Conservation (phyloP, 2,797 vertebrate genomes). For the Enteromius argenteus region DNA sequence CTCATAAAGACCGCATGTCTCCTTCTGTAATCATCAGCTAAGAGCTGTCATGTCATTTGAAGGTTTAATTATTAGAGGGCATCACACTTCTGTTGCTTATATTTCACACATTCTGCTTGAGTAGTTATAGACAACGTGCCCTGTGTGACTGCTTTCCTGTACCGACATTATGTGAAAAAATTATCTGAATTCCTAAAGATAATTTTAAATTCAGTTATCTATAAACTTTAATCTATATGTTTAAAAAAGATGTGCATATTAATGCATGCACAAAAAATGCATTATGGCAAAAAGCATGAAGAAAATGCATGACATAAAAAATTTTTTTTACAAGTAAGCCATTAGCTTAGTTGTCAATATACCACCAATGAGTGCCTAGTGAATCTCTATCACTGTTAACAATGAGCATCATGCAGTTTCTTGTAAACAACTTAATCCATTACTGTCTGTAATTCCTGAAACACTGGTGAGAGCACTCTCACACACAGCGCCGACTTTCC, state of each 20-base stretch:
- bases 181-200: background rate
- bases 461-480: constrained; percentile 27
- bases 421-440: constrained; percentile 24
- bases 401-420: constrained; percentile 4
- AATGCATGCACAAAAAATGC: no score
- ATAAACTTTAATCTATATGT: background rate
- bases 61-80: constrained; percentile 39
- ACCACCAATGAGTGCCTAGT: background rate
- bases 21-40: constrained; percentile 34
- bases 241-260: no score
- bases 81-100: constrained; percentile 7
- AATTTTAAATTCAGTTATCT: background rate
- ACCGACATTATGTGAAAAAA: background rate
- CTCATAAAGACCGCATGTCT: constrained; percentile 8
- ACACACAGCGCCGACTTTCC: constrained; percentile 49
- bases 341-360: background rate
- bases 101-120: constrained; percentile 25
- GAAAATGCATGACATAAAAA: background rate
- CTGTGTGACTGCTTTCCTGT: background rate
- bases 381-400: background rate
- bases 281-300: background rate
- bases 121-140: background rate
- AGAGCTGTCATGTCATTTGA: constrained; percentile 36
- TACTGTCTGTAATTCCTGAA: constrained; percentile 22
- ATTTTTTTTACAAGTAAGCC: no score